phyloP scores from a whole-genome alignment of 2,888 invertebrate genomes.

The Dugesia japonica region DNA sequence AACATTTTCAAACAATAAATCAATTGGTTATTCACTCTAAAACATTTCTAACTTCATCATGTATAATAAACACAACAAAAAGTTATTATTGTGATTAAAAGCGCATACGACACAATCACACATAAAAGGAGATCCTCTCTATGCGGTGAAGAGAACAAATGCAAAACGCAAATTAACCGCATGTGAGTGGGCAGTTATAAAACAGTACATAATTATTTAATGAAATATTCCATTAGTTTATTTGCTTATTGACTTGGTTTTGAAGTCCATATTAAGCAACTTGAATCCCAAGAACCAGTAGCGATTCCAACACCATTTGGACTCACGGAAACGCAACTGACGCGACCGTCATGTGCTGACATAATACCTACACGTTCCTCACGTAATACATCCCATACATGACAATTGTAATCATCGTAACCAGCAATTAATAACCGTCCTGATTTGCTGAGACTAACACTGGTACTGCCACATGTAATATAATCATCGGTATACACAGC shows the following conservation, averaged over 20 bases:
- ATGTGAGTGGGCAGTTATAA: slow-evolving; percentile 11
- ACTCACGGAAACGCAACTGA: slow-evolving; percentile 34
- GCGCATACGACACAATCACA: neutral
- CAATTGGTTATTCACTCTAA: no score
- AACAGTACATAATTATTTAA: neutral
- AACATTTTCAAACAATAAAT: no score
- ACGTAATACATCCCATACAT: slow-evolving; percentile 33
- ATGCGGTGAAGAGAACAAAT: neutral
- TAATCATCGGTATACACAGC: slow-evolving; percentile 31
- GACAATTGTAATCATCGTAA: slow-evolving; percentile 33
- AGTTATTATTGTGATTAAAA: no score
- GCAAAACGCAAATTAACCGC: slow-evolving; percentile 20
- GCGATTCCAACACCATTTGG: slow-evolving; percentile 32
- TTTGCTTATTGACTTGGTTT: slow-evolving; percentile 5
- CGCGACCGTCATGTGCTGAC: slow-evolving; percentile 32
- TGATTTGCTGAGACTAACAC: slow-evolving; percentile 27
- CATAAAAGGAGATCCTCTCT: slow-evolving; percentile 10
- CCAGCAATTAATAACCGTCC: slow-evolving; percentile 31
- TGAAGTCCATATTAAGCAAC: slow-evolving; percentile 33
- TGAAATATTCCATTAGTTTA: neutral
- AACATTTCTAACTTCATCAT: no score
- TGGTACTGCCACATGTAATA: slow-evolving; percentile 31
- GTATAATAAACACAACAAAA: no score
- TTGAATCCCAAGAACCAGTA: slow-evolving; percentile 34
- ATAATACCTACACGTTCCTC: slow-evolving; percentile 35